Evolutionary conservation across 2,797 vertebrate genomes (phyloP), one percentile per base, ranked within the genome.

Genomic region (Xenentodon cancila): DNA sequence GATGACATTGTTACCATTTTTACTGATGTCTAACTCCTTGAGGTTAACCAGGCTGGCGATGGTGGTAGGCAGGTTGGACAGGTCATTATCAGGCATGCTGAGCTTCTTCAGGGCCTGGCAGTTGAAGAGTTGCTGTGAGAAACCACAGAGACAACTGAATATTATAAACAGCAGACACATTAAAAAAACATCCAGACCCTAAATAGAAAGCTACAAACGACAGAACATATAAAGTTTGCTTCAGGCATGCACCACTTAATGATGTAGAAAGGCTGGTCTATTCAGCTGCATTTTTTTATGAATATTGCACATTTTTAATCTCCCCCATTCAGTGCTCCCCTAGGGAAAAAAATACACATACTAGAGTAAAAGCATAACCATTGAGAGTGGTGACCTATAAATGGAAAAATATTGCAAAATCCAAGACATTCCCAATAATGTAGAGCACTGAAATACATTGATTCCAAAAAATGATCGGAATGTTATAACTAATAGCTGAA

Each of bases 21-120:
- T 99, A 94, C 98, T 99, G 92, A 99, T 99, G 93, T 99, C 98
- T 60, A 99, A 93, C 92, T 99, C 98, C 77, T 95, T 97, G 82
- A 99, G 95, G 89, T 98, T 99, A 77, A 97, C 96, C 93, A 99
- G 93, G 92, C 96, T 97, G 89, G 97, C 96, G 71, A 99, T 98
- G 80, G 95, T 94, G 80, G 96, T 95, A 61, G 98, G 98, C 89
- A 99, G 95, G 80, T 84, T 97, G 77, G 97, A 97, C 69, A 99
- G 95, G 93, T 99, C 98, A 32, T 99, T 99, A 90, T 99, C 98
- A 16, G 97, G 97, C 71, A 99, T 96, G 87, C 98, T 99, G 89
- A 99, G 93, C 91, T 99, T 99, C 85, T 96, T 93, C 59, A 99
- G 92, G 64, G 98, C 96, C 88, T 99, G 97, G 93, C 98, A 99